These are phyloP conservation scores for Caenorhabditis sinica DNA, from an alignment of 2,888 invertebrate genomes.

Conservation along the genomic window DNA sequence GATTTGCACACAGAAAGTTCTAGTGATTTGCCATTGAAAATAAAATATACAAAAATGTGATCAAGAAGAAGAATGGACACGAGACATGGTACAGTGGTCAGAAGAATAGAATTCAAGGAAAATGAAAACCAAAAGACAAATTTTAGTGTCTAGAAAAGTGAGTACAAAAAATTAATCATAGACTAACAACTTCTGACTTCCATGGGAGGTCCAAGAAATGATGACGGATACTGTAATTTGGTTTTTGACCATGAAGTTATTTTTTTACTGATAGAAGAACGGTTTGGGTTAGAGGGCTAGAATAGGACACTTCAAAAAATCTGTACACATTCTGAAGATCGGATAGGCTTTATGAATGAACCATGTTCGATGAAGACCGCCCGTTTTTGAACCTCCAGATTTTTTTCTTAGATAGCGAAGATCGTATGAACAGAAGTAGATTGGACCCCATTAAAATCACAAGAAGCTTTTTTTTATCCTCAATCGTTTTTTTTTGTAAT, in stretches of 20 bases:
- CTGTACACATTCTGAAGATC: too few relatives aligned
- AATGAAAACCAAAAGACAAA: background rate
- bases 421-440: too few relatives aligned
- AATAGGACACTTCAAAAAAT: too few relatives aligned
- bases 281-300: too few relatives aligned
- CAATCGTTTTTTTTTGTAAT: too few relatives aligned
- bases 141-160: background rate
- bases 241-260: background rate
- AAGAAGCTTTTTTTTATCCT: too few relatives aligned
- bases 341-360: too few relatives aligned
- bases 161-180: background rate
- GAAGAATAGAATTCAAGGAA: background rate
- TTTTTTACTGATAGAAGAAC: too few relatives aligned
- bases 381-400: too few relatives aligned
- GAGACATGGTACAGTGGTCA: background rate
- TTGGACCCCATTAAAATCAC: too few relatives aligned
- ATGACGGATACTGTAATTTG: background rate
- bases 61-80: background rate
- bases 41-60: background rate
- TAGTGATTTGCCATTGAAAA: background rate
- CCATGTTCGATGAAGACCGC: too few relatives aligned
- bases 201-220: conserved; percentile 1
- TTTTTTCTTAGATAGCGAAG: too few relatives aligned
- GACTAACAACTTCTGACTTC: background rate
- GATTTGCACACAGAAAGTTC: background rate